Evolutionary conservation across 1,140 invertebrate species (phyloP), one percentile per base, ranked within the genome.

Genomic region (Hydropsyche tenuis): DNA sequence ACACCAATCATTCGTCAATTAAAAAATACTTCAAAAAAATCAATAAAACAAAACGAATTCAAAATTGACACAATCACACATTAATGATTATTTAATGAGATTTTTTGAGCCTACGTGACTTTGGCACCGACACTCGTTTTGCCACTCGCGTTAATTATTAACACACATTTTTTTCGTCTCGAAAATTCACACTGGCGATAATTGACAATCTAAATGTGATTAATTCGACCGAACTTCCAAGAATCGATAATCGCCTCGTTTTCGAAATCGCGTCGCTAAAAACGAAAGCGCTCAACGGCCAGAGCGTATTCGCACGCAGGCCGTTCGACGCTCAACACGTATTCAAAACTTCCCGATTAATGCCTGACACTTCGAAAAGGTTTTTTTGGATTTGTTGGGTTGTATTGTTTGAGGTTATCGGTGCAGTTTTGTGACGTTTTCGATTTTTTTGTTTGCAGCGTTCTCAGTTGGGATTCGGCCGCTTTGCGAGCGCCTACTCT

Each of bases 401-500:
- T n/a, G n/a, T n/a, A n/a, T n/a, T n/a, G n/a, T n/a, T n/a, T n/a
- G n/a, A n/a, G n/a, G n/a, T n/a, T n/a, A n/a, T n/a, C n/a, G n/a
- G n/a, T n/a, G n/a, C n/a, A n/a, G n/a, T n/a, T 53, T 53, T 7
- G 1, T 25, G 7, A 25, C 25, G 22, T 7, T 25, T 25, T 60
- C 25, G 7, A 22, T 60, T 25, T 60, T 22, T 64, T 64, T 74
- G 14, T 48, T 73, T 70, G 20, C 75, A 82, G 78, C 51, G 82
- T 83, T 80, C 80, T 82, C 69, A 82, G 81, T 76, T 84, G 82
- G 82, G 82, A 83, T 75, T 76, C 80, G 20, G 78, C 79, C 71
- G 74, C 80, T 37, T 76, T 77, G 0, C 51, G 73, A 11, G 66
- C 76, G 1, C 76, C 73, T n/a, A n/a, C 60, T 11, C n/a, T 75